A percentile compares a stretch with the other conserved stretches of the same genome.
These are phyloP conservation scores for Arrhamphus sclerolepis DNA, from an alignment of 2,797 vertebrate species.

Conservation along the genomic window DNA sequence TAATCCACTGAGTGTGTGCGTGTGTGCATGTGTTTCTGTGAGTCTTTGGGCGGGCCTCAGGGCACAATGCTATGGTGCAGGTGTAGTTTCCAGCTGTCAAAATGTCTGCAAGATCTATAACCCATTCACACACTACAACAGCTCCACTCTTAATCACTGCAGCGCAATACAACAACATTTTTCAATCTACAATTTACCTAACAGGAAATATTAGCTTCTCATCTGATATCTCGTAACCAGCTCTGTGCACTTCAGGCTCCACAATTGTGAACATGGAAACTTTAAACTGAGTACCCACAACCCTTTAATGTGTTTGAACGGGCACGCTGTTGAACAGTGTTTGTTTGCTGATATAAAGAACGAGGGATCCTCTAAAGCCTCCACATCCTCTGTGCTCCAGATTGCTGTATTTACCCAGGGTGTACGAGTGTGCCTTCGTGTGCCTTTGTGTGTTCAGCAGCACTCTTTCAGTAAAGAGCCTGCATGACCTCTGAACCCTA, in stretches of 20 bases:
- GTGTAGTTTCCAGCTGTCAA: conserved; percentile 84
- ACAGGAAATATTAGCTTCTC: conserved; percentile 1
- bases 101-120: conserved; percentile 71
- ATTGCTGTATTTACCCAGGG: conserved; percentile 79
- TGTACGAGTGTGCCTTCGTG: conserved; percentile 70
- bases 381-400: conserved; percentile 72
- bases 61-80: conserved; percentile 77
- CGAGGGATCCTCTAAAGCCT: conserved; percentile 72
- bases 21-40: conserved; percentile 40
- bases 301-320: conserved; percentile 60
- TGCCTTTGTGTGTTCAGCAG: conserved; percentile 73
- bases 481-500: conserved; percentile 75
- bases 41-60: conserved; percentile 50
- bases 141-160: conserved; percentile 27
- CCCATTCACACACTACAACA: conserved; percentile 57
- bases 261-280: conserved; percentile 12
- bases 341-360: conserved; percentile 77
- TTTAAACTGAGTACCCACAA: conserved; percentile 24
- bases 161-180: background rate
- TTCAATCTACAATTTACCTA: conserved; percentile 6
- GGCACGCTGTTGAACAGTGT: conserved; percentile 59
- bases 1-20: conserved; percentile 47
- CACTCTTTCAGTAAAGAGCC: conserved; percentile 79
- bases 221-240: background rate
- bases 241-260: background rate